Evolutionary conservation across 2,113 vertebrate species (phyloP).

Genomic region (Zeus faber): DNA sequence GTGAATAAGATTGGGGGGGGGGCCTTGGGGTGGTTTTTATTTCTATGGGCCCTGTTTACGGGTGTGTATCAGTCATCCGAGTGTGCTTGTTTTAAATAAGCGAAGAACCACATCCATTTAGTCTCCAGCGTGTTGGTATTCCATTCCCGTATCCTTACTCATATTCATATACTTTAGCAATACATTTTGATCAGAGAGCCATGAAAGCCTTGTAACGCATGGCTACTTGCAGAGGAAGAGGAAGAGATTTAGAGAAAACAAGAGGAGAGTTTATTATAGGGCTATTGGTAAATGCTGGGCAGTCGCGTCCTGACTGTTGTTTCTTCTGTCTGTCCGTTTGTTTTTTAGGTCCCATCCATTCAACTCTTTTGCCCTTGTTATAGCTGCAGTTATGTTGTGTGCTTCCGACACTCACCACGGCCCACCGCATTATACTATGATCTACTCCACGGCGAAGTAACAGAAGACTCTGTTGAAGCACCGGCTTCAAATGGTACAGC

Average conservation of each 20-base stretch:
- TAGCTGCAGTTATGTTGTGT: conserved; percentile 10
- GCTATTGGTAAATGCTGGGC: conserved; percentile 56
- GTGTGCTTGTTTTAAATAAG: conserved; percentile 70
- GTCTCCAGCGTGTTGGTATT: conserved; percentile 39
- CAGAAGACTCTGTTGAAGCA: conserved; percentile 32
- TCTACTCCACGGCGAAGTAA: conserved; percentile 36
- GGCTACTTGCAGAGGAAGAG: conserved; percentile 35
- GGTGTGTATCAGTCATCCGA: conserved; percentile 76
- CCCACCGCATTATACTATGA: conserved; percentile 16
- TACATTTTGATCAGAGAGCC: conserved; percentile 44
- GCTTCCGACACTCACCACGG: too few species aligned
- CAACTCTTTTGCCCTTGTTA: not conserved
- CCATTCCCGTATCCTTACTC: conserved; percentile 40
- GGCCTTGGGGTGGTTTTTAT: conserved; percentile 71
- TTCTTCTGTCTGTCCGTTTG: conserved; percentile 14
- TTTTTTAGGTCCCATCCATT: conserved; percentile 33
- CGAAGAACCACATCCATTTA: conserved; percentile 32
- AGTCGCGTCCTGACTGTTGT: conserved; percentile 52
- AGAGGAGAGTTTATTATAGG: conserved; percentile 53
- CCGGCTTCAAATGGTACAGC: too few species aligned
- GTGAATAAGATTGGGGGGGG: conserved; percentile 81
- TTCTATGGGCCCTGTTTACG: conserved; percentile 82
- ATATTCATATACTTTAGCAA: conserved; percentile 47
- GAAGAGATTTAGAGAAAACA: conserved; percentile 33
- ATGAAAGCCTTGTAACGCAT: conserved; percentile 49